Base-by-base conservation (phyloP, 2,113 vertebrate species). In the Hippocampus barbouri region DNA sequence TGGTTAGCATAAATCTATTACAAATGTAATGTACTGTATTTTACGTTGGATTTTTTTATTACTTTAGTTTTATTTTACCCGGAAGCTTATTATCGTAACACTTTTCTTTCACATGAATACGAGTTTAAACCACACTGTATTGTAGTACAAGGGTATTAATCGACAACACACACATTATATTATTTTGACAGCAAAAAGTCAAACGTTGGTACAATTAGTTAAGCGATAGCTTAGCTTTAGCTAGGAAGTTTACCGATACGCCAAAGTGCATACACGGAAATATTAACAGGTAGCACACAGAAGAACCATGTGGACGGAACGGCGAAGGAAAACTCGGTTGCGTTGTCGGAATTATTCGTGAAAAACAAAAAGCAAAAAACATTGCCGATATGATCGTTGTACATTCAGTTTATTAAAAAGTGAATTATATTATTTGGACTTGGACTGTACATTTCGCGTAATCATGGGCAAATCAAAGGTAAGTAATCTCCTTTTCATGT, bases 381-480 rank as follows among this genome's bases (percentile, higher is more conserved):
- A 8, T n/a, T 43, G 41, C n/a, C 11, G 12, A 7, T 16, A 23
- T 66, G 11, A 14, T 66, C 18, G 11, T 9, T 47, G 16, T 56
- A n/a, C 30, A 3, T 10, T 20, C 8, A 75, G 1, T 25, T 15
- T 60, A 20, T 20, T 1, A 1, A 25, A 4, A 9, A 61, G 0
- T 25, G 4, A 5, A 27, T 9, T 34, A 2, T 8, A 2, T 41
- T 10, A 61, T 51, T 63, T 70, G 51, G 11, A 57, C 0, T 16
- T 0, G 7, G 1, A 21, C 9, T n/a, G 18, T 8, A 2, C 40
- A 4, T 27, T 23, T 45, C n/a, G 3, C 23, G 10, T 11, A 77
- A 83, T 16, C 43, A 90, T 90, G 89, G 84, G 83, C 6, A 89
- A 87, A 59, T 82, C 86, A 47, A 90, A 90, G 88, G 89, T 90